phyloP scores from a whole-genome alignment of 2,113 vertebrate genomes.

The Hyperoodon ampullatus region DNA sequence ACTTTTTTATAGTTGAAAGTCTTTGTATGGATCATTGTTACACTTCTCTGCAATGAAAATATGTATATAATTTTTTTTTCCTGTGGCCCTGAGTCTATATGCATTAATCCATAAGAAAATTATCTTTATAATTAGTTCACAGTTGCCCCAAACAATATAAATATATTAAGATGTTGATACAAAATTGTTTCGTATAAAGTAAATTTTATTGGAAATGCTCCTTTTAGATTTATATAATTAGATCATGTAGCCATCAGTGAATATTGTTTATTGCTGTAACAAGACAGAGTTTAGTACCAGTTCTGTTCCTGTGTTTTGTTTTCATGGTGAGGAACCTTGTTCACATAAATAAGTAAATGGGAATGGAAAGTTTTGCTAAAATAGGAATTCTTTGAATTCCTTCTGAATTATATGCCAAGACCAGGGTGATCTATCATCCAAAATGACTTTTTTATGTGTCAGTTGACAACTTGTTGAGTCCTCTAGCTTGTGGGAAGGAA shows the following conservation, averaged over 20 bases:
- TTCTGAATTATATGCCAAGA: neutral
- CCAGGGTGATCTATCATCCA: neutral
- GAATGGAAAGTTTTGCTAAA: neutral
- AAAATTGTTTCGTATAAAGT: slow-evolving; percentile 1
- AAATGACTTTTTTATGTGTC: neutral
- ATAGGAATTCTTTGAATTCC: neutral
- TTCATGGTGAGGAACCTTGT: neutral
- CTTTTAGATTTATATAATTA: slow-evolving; percentile 34
- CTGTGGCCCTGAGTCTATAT: neutral
- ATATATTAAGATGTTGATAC: slow-evolving; percentile 6
- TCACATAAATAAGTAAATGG: neutral
- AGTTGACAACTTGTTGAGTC: neutral
- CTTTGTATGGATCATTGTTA: slow-evolving; percentile 20
- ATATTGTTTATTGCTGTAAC: neutral
- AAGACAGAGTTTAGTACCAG: neutral
- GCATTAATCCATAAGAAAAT: neutral
- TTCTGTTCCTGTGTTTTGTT: slow-evolving; percentile 4
- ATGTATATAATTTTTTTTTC: neutral
- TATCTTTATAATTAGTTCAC: slow-evolving; percentile 2
- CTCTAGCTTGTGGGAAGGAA: neutral
- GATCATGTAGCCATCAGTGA: neutral
- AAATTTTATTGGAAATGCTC: slow-evolving; percentile 39
- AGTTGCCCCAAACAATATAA: neutral
- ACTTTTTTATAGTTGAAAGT: slow-evolving; percentile 9
- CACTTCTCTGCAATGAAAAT: slow-evolving; percentile 24